phyloP scores from a whole-genome alignment of 2,888 invertebrate species.

The Fragum fragum region DNA sequence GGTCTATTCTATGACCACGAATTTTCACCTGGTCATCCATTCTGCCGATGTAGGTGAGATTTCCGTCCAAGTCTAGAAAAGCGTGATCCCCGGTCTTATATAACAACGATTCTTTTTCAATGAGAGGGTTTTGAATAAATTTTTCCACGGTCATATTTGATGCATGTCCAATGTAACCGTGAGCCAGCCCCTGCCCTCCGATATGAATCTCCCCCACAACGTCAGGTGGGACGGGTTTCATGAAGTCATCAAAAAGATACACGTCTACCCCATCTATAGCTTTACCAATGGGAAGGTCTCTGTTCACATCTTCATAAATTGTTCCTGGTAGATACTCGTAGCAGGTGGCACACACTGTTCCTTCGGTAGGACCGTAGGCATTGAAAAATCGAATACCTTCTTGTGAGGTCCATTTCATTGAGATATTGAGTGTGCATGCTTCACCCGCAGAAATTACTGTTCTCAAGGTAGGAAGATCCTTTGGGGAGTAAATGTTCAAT shows the following conservation, averaged over 20 bases:
- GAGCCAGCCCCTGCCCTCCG: slow-evolving; percentile 93
- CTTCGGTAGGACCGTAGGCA: slow-evolving; percentile 96
- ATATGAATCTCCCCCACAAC: slow-evolving; percentile 94
- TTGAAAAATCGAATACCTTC: slow-evolving; percentile 91
- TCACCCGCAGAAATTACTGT: slow-evolving; percentile 97
- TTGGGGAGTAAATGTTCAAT: slow-evolving; percentile 88
- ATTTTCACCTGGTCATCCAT: slow-evolving; percentile 91
- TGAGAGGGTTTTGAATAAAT: slow-evolving; percentile 70
- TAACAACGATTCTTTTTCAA: slow-evolving; percentile 86
- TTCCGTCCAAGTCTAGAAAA: slow-evolving; percentile 90
- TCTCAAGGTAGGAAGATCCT: slow-evolving; percentile 87
- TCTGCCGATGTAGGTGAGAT: slow-evolving; percentile 91
- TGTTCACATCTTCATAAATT: slow-evolving; percentile 79
- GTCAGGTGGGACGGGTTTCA: slow-evolving; percentile 91
- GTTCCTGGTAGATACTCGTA: slow-evolving; percentile 89
- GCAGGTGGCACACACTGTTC: slow-evolving; percentile 96
- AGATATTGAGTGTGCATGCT: slow-evolving; percentile 91
- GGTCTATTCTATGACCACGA: slow-evolving; percentile 93
- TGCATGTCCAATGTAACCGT: slow-evolving; percentile 92
- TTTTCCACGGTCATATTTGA: slow-evolving; percentile 88
- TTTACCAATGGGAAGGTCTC: slow-evolving; percentile 94
- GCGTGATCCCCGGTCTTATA: slow-evolving; percentile 96
- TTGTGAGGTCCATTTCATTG: slow-evolving; percentile 93
- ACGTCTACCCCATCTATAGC: slow-evolving; percentile 94
- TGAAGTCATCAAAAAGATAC: slow-evolving; percentile 92